phyloP scores from a whole-genome alignment of 2,888 invertebrate species.

The Ischnus inquisitorius region DNA sequence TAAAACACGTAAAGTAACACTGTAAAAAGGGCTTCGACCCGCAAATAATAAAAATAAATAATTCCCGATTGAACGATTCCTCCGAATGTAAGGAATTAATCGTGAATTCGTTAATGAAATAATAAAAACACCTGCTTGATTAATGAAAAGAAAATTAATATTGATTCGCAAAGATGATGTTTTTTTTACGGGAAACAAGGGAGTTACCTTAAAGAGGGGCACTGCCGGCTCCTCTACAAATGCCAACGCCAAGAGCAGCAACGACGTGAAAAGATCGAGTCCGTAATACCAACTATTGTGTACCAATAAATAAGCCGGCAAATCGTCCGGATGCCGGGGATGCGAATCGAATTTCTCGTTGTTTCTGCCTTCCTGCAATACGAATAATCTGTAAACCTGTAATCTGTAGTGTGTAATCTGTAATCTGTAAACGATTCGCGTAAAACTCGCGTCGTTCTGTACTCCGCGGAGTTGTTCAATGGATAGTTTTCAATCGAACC shows the following conservation, averaged over 20 bases:
- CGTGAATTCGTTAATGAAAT: too few species aligned
- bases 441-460: conserved; percentile 1
- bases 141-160: neutral
- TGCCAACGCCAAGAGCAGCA: conserved; percentile 91
- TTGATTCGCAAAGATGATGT: neutral
- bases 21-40: too few species aligned
- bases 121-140: neutral
- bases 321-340: conserved; percentile 92
- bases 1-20: too few species aligned
- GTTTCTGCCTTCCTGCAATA: conserved; percentile 93
- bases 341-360: conserved; percentile 97
- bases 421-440: neutral
- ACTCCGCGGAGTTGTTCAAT: neutral
- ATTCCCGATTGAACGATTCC: too few species aligned
- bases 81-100: too few species aligned
- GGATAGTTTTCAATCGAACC: too few species aligned
- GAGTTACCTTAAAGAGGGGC: conserved; percentile 88
- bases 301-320: conserved; percentile 94
- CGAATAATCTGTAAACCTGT: conserved; percentile 68
- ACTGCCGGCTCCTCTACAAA: conserved; percentile 94
- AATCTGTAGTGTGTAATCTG: too few species aligned
- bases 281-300: conserved; percentile 96
- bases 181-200: neutral
- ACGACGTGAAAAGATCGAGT: conserved; percentile 91
- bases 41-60: too few species aligned